These are phyloP conservation scores for Helostoma temminkii DNA, from an alignment of 2,797 vertebrate species.

Conservation along the genomic window DNA sequence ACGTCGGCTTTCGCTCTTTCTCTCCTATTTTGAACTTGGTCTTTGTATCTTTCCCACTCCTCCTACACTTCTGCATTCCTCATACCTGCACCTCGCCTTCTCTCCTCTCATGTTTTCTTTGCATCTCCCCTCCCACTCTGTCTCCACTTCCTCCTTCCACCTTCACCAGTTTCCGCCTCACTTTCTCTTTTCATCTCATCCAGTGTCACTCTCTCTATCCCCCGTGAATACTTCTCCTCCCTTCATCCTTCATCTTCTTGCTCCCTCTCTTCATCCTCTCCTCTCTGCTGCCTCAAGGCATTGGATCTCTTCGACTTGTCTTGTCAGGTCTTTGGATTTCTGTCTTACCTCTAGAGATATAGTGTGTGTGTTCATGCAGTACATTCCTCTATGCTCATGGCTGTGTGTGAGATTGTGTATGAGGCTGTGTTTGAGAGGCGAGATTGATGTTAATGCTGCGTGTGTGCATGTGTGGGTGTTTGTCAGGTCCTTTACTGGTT, in stretches of 20 bases:
- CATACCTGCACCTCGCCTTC: conserved; percentile 51
- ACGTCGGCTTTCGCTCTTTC: conserved; percentile 40
- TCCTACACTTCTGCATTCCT: conserved; percentile 65
- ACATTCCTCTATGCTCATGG: conserved; percentile 54
- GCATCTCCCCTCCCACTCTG: conserved; percentile 61
- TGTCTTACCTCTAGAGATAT: conserved; percentile 68
- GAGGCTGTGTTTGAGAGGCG: conserved; percentile 31
- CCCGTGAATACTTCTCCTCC: conserved; percentile 50
- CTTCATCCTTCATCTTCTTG: conserved; percentile 50
- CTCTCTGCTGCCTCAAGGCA: conserved; percentile 61
- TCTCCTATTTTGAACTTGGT: conserved; percentile 32
- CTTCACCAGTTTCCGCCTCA: conserved; percentile 40
- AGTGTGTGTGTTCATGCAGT: conserved; percentile 56
- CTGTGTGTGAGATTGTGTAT: conserved; percentile 31
- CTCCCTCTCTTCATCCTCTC: conserved; percentile 57
- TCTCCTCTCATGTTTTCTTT: conserved; percentile 42
- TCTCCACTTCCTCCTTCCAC: conserved; percentile 43
- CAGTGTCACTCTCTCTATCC: conserved; percentile 58
- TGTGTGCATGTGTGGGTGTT: conserved; percentile 48
- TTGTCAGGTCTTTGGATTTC: conserved; percentile 77
- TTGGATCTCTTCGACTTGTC: conserved; percentile 75
- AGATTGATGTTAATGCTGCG: conserved; percentile 44
- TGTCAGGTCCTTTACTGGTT: conserved; percentile 61
- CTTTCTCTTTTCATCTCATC: conserved; percentile 62
- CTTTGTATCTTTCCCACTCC: conserved; percentile 65